These are phyloP conservation scores for Drosophila nasuta DNA, from an alignment of 1,140 invertebrate genomes.

Conservation along the genomic window DNA sequence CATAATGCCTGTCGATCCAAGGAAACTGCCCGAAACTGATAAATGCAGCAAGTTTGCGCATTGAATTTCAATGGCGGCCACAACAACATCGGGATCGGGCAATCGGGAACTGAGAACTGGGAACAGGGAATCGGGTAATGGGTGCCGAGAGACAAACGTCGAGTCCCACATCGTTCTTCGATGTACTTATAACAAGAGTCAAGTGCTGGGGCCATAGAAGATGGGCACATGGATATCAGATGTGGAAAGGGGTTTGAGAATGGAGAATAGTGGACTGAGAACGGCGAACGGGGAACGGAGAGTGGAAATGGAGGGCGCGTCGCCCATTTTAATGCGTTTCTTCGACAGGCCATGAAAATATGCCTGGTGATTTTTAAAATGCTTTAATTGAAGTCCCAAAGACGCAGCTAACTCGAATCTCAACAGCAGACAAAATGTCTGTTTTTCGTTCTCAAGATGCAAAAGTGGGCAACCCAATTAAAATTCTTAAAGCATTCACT, in stretches of 20 bases:
- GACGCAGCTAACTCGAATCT: constrained; percentile 23
- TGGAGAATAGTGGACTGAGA: neutral
- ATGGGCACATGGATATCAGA: constrained; percentile 16
- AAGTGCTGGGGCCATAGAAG: constrained; percentile 52
- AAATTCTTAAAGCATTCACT: constrained; percentile 77
- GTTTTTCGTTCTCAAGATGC: constrained; percentile 77
- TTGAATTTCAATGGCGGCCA: constrained; percentile 79
- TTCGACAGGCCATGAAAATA: constrained; percentile 81
- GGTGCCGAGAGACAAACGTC: constrained; percentile 58
- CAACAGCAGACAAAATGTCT: constrained; percentile 73
- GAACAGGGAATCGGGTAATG: constrained; percentile 35
- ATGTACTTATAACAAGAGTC: constrained; percentile 81
- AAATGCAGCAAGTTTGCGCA: constrained; percentile 81
- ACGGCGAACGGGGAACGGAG: neutral
- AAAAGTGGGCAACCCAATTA: constrained; percentile 76
- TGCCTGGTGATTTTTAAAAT: constrained; percentile 77
- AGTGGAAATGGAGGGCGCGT: constrained; percentile 48
- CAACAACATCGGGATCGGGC: constrained; percentile 27
- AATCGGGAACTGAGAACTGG: neutral
- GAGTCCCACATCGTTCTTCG: constrained; percentile 55
- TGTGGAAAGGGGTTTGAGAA: neutral
- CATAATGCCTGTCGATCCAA: constrained; percentile 48
- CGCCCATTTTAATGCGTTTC: constrained; percentile 82
- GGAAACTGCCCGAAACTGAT: constrained; percentile 49
- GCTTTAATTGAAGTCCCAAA: constrained; percentile 74